Evolutionary conservation across 1,140 invertebrate genomes (phyloP).

Genomic region (Papilio glaucus): DNA sequence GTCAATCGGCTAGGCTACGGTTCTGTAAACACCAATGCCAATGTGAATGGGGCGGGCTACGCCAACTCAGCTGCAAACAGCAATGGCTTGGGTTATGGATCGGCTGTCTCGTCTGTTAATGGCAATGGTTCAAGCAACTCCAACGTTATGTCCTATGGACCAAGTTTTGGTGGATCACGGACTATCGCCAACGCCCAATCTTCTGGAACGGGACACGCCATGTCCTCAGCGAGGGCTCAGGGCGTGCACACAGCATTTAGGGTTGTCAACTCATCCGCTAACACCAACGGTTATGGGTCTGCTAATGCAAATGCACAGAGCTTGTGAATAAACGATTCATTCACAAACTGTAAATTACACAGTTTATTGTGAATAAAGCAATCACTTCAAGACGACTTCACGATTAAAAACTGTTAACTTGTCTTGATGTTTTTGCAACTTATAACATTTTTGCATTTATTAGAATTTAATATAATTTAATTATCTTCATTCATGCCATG

Average conservation of each 20-base stretch:
- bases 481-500: slow-evolving; percentile 52
- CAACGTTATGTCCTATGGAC: slow-evolving; percentile 23
- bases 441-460: slow-evolving; percentile 34
- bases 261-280: slow-evolving; percentile 64
- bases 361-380: too few relatives aligned
- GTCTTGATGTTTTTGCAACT: slow-evolving; percentile 73
- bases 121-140: slow-evolving; percentile 31
- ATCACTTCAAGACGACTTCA: slow-evolving; percentile 72
- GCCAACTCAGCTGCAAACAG: slow-evolving; percentile 51
- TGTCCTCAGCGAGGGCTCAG: slow-evolving; percentile 59
- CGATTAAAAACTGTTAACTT: slow-evolving; percentile 56
- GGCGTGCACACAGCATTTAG: slow-evolving; percentile 60
- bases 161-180: slow-evolving; percentile 49
- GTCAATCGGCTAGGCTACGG: too few relatives aligned
- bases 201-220: slow-evolving; percentile 58
- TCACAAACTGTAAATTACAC: too few relatives aligned
- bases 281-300: slow-evolving; percentile 58
- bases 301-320: slow-evolving; percentile 65
- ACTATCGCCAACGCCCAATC: slow-evolving; percentile 60
- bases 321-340: slow-evolving; percentile 42
- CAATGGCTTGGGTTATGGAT: slow-evolving; percentile 37
- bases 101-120: slow-evolving; percentile 42
- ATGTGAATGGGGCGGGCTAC: slow-evolving; percentile 48
- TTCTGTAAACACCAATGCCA: slow-evolving; percentile 47
- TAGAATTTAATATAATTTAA: slow-evolving; percentile 57